Conservation (phyloP, 2,888 invertebrate genomes). For the Cantharis flavilabris region DNA sequence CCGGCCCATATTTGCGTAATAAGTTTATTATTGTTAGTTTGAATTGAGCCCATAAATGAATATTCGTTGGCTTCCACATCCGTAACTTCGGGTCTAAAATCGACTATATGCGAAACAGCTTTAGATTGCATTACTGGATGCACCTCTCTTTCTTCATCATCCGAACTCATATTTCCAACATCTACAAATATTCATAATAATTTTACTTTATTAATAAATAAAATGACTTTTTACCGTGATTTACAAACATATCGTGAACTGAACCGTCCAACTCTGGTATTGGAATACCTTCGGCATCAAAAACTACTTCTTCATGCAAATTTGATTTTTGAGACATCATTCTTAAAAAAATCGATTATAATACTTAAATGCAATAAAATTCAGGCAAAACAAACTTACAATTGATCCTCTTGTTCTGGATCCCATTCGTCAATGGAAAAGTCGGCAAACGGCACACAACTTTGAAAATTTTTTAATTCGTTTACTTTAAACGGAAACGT, state of each 20-base stretch:
- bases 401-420: constrained; percentile 39
- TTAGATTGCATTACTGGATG: constrained; percentile 51
- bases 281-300: constrained; percentile 46
- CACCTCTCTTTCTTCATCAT: constrained; percentile 49
- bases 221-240: constrained; percentile 4
- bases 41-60: constrained; percentile 67
- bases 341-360: neutral
- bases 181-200: neutral
- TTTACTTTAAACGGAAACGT: constrained; percentile 34
- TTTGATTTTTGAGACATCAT: neutral
- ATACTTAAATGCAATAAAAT: neutral
- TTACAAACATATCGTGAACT: constrained; percentile 44
- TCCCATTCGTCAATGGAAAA: constrained; percentile 45
- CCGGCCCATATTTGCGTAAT: constrained; percentile 72
- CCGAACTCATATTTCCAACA: constrained; percentile 37
- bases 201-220: too few relatives aligned
- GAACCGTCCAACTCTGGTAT: constrained; percentile 53
- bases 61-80: constrained; percentile 65
- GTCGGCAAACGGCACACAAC: constrained; percentile 65
- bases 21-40: constrained; percentile 48
- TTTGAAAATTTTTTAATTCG: constrained; percentile 52
- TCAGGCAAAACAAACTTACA: neutral
- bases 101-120: constrained; percentile 57
- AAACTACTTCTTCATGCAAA: constrained; percentile 19
- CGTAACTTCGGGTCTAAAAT: constrained; percentile 61